These are phyloP conservation scores for Syritta pipiens DNA, from an alignment of 2,888 invertebrate genomes.

Conservation along the genomic window DNA sequence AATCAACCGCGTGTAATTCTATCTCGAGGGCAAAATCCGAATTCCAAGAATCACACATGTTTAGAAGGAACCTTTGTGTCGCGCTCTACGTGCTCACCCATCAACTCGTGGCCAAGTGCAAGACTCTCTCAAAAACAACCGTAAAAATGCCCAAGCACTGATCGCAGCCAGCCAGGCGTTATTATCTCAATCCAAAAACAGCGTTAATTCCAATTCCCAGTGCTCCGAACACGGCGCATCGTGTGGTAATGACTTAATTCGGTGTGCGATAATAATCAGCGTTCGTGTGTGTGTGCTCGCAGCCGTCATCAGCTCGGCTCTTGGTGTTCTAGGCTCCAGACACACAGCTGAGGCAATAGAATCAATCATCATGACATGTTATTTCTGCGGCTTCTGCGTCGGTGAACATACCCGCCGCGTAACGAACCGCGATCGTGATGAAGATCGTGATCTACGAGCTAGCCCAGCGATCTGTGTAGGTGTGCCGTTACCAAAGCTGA, in stretches of 20 bases:
- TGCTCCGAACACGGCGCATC: constrained; percentile 34
- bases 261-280: constrained; percentile 57
- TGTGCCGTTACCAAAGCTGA: constrained; percentile 53
- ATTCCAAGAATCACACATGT: no score
- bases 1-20: no score
- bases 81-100: no score
- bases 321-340: not conserved
- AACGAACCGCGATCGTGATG: constrained; percentile 36
- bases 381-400: not conserved
- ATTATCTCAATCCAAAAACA: constrained; percentile 50
- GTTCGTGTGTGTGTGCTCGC: not conserved
- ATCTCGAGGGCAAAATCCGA: no score
- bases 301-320: no score
- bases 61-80: no score
- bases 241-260: constrained; percentile 60
- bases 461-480: constrained; percentile 44
- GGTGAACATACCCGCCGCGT: constrained; percentile 20
- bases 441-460: constrained; percentile 40
- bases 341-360: constrained; percentile 31
- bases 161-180: constrained; percentile 10
- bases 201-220: constrained; percentile 53
- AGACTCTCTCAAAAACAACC: constrained; percentile 32
- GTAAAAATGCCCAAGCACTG: constrained; percentile 19
- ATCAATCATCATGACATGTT: constrained; percentile 59
- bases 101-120: no score